phyloP scores from a whole-genome alignment of 2,113 vertebrate genomes.

The Ictidomys tridecemlineatus region DNA sequence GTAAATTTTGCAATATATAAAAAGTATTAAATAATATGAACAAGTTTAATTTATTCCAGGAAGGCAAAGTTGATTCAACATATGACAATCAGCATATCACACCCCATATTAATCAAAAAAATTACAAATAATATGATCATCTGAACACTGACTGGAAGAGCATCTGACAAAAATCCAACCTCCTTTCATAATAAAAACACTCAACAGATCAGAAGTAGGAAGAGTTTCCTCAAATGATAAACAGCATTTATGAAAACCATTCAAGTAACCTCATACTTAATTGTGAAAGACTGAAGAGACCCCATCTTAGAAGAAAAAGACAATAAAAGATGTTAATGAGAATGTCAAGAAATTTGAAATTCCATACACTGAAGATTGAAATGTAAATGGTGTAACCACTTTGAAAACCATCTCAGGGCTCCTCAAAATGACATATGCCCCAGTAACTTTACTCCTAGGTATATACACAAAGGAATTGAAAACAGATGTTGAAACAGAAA shows the following conservation, averaged over 20 bases:
- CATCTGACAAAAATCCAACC: not conserved
- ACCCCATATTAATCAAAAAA: not conserved
- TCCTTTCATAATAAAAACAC: not conserved
- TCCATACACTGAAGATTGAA: not conserved
- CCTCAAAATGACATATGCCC: not conserved
- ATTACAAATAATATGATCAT: not conserved
- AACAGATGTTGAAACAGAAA: conserved; percentile 25
- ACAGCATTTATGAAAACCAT: not conserved
- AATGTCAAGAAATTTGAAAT: not conserved
- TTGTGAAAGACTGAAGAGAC: not conserved
- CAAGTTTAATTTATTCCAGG: not conserved
- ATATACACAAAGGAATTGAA: not conserved
- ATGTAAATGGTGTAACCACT: not conserved
- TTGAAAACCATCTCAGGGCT: not conserved
- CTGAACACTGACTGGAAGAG: not conserved
- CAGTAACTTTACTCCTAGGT: not conserved
- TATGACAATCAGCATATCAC: not conserved
- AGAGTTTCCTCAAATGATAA: not conserved
- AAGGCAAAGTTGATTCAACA: not conserved
- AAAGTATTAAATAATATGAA: not conserved
- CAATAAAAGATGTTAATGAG: not conserved
- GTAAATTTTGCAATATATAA: not conserved
- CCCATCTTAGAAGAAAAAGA: not conserved
- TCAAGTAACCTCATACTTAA: not conserved
- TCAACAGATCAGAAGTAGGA: not conserved